Evolutionary conservation across 2,113 vertebrate species (phyloP).

Genomic region (Festucalex cinctus): DNA sequence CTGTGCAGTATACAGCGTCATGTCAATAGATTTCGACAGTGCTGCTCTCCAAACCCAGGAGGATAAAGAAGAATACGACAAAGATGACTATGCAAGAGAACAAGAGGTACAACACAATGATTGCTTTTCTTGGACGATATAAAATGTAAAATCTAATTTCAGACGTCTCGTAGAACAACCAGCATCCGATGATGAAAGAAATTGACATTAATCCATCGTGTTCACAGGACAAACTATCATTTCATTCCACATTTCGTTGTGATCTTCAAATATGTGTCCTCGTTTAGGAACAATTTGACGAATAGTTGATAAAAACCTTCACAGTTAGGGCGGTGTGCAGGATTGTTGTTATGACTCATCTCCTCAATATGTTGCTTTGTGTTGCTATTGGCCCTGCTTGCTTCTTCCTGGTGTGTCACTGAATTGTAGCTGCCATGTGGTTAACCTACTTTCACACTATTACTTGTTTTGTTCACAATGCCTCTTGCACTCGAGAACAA

Average conservation of each 20-base stretch:
- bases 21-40: slow-evolving; percentile 79
- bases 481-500: not conserved
- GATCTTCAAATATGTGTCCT: not conserved
- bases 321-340: slow-evolving; percentile 16
- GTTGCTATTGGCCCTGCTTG: slow-evolving; percentile 58
- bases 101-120: slow-evolving; percentile 67
- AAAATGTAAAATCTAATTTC: not conserved
- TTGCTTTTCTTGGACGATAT: not conserved
- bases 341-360: slow-evolving; percentile 47
- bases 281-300: slow-evolving; percentile 7
- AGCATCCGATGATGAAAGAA: not conserved
- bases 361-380: slow-evolving; percentile 37
- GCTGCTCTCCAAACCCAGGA: slow-evolving; percentile 74
- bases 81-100: slow-evolving; percentile 75
- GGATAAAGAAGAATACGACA: slow-evolving; percentile 75
- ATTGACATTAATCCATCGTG: not conserved
- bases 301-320: slow-evolving; percentile 25
- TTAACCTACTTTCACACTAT: slow-evolving; percentile 27
- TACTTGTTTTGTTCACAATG: slow-evolving; percentile 14
- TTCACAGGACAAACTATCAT: not conserved
- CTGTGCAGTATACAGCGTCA: slow-evolving; percentile 21
- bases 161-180: not conserved
- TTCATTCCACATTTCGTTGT: not conserved
- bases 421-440: slow-evolving; percentile 37
- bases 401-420: slow-evolving; percentile 63